Evolutionary conservation across 1,140 invertebrate species (phyloP), one percentile per base, ranked within the genome.

Genomic region (Gonioctena quinquepunctata): DNA sequence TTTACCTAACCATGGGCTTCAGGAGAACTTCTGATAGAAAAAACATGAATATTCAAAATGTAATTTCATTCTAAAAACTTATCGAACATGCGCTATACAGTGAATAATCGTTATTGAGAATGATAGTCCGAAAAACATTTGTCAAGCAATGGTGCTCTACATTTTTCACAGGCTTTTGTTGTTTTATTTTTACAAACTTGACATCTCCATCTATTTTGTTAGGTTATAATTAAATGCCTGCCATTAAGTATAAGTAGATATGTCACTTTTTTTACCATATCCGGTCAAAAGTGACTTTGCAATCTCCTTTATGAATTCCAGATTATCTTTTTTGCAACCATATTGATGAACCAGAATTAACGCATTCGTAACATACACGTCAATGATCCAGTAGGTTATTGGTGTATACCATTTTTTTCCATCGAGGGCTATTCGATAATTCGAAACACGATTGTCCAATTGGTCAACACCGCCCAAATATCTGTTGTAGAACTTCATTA

Each of bases 391-490:
- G 23, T 22, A 23, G 11, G 23, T 11, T 22, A 57, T 57, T 19
- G 54, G 54, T 6, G 22, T 57, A 23, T 57, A 57, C 54, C 54
- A 57, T n/a, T 57, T 57, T 23, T 57, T 57, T 4, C 54, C 22
- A 22, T 7, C 7, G 11, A 57, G 13, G 7, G 18, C 54, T 22
- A 57, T 57, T 7, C 54, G 19, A 13, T 57, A 57, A 23, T 57
- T 57, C 11, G 54, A 19, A 22, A 57, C 26, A 33, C n/a, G 8
- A 21, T 48, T 49, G 19, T 33, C 27, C 27, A 33, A 33, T 33
- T 63, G 23, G 21, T 63, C 27, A 8, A 56, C 52, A 56, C 52
- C 52, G n/a, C 28, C 23, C 22, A 23, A 22, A 57, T 22, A 57
- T 16, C 16, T 63, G 60, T 63, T 33, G 21, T 63, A 63, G 8